Base-by-base conservation (phyloP, 2,113 vertebrate species). In the Hippocampus barbouri region DNA sequence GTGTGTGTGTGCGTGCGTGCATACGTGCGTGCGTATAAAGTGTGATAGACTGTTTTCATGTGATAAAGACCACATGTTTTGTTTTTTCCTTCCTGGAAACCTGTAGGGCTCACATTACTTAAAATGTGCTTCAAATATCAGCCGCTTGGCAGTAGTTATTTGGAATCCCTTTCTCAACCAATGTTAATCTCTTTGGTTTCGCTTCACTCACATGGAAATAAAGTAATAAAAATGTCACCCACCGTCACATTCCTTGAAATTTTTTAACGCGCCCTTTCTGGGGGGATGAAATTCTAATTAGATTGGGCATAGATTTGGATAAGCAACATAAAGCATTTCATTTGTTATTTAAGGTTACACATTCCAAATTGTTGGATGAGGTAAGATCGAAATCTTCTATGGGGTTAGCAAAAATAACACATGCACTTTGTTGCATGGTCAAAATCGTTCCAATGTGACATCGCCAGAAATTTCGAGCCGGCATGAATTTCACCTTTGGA, bases 51-150 rank as follows among this genome's bases (percentile, higher is more conserved):
- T 70, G 73, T 64, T 65, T 72, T 60, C 62, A 6, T 27, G 5
- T 66, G 68, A 70, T 53, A 9, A 59, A 25, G 78, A 79, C 27
- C 51, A 64, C 64, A 74, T 81, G 64, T 25, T 25, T 6, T 27
- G 6, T 5, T 27, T 43, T 41, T 73, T 45, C 54, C 40, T 43
- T 23, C 62, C 21, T 23, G 21, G 21, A 65, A 65, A 41, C 20
- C 21, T 25, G n/a, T 23, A 12, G 8, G 38, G 38, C 38, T 64
- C 62, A 64, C 34, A 27, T 45, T 45, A 47, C 40, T 66, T 45
- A 23, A 43, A 65, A 25, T 23, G 40, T n/a, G 62, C 40, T 15
- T 11, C 12, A 65, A 45, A 25, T 45, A 66, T 25, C n/a, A 23
- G 38, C n/a, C 1, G 41, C 15, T 34, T 4, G 0, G 59, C 40